Conservation (phyloP, 1,140 invertebrate genomes). For the Gryon sp. region DNA sequence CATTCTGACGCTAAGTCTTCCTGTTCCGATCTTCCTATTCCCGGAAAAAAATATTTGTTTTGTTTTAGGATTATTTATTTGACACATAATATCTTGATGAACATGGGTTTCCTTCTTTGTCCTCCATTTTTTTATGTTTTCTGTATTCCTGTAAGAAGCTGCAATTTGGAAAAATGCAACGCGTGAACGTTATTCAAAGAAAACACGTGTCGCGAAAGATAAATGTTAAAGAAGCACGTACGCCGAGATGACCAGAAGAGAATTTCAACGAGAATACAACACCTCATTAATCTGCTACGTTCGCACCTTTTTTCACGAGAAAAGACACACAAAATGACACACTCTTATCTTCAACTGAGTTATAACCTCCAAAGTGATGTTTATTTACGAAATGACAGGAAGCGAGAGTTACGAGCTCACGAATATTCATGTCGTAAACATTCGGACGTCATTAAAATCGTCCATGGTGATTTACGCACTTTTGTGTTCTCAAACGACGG, state of each 20-base stretch:
- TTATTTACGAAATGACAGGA: constrained; percentile 64
- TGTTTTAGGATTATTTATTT: constrained; percentile 22
- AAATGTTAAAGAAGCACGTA: constrained; percentile 31
- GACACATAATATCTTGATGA: background rate
- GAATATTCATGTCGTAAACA: constrained; percentile 72
- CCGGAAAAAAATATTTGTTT: too few species aligned
- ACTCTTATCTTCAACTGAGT: constrained; percentile 65
- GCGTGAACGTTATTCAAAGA: constrained; percentile 1
- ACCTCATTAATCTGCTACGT: constrained; percentile 70
- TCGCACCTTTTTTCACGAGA: constrained; percentile 73
- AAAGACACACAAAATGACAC: constrained; percentile 24
- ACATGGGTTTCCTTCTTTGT: too few species aligned
- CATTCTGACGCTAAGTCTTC: too few species aligned
- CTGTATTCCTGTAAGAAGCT: constrained; percentile 4
- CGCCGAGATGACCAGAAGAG: constrained; percentile 19
- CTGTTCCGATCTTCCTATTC: too few species aligned
- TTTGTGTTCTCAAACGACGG: too few species aligned
- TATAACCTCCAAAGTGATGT: constrained; percentile 44
- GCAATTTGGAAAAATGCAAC: constrained; percentile 25
- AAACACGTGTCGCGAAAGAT: constrained; percentile 53
- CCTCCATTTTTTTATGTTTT: background rate
- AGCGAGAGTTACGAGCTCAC: constrained; percentile 66
- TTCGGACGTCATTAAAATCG: constrained; percentile 47
- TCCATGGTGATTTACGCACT: too few species aligned
- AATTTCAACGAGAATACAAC: constrained; percentile 33